Percentiles rank a stretch among this genome's conserved stretches.
These are phyloP conservation scores for Chymomyza procnemis DNA, from an alignment of 2,888 invertebrate species.

Conservation along the genomic window DNA sequence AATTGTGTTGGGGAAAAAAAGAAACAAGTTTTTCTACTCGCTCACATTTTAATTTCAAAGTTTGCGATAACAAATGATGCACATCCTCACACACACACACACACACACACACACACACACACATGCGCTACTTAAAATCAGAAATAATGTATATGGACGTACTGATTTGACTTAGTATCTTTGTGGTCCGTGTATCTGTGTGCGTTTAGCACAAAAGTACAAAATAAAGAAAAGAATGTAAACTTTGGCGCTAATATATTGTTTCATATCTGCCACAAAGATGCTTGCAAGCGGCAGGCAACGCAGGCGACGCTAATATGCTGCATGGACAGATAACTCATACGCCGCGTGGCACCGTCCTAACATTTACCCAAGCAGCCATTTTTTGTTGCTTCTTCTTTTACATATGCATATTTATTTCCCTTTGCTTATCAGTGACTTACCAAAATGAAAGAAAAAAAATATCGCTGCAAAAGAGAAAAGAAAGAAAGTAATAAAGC, in stretches of 20 bases:
- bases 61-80: constrained; percentile 74
- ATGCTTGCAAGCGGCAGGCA: constrained; percentile 9
- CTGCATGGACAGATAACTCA: constrained; percentile 24
- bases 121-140: constrained; percentile 49
- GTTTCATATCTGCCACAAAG: constrained; percentile 60
- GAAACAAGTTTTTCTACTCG: constrained; percentile 9
- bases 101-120: constrained; percentile 20
- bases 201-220: constrained; percentile 22
- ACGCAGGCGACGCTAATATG: not conserved
- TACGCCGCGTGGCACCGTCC: constrained; percentile 49
- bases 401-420: constrained; percentile 73
- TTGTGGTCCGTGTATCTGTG: constrained; percentile 11
- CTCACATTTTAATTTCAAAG: constrained; percentile 68
- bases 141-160: constrained; percentile 67
- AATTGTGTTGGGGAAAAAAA: constrained; percentile 29
- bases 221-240: constrained; percentile 43
- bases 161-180: constrained; percentile 60
- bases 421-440: constrained; percentile 74
- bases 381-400: constrained; percentile 25
- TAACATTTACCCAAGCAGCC: constrained; percentile 2
- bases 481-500: constrained; percentile 51
- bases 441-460: constrained; percentile 39
- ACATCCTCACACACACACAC: constrained; percentile 41
- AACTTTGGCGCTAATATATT: constrained; percentile 72
- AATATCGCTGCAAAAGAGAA: not conserved